These are phyloP conservation scores for Mechanitis messenoides DNA, from an alignment of 2,888 invertebrate species.

Conservation along the genomic window DNA sequence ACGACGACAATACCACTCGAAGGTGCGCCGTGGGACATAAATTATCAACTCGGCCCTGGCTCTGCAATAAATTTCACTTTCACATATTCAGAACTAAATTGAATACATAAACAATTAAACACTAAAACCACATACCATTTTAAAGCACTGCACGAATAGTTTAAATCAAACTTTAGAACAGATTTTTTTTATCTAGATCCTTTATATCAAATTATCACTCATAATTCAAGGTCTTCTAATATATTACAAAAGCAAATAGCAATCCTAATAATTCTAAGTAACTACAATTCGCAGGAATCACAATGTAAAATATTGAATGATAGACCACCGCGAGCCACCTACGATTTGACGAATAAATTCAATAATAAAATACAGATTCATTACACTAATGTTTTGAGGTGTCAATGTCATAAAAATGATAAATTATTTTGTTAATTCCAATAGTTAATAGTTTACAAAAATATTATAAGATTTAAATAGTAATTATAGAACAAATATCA, in stretches of 20 bases:
- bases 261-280: constrained; percentile 8
- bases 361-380: constrained; percentile 1
- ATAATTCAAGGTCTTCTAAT: constrained; percentile 39
- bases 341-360: constrained; percentile 7
- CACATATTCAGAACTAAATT: constrained; percentile 49
- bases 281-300: neutral
- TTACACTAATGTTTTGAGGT: neutral
- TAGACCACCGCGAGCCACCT: constrained; percentile 4
- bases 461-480: no score
- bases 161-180: constrained; percentile 10
- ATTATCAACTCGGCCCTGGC: constrained; percentile 52
- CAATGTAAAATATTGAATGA: constrained; percentile 15
- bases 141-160: constrained; percentile 22
- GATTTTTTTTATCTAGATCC: constrained; percentile 32
- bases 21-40: constrained; percentile 56
- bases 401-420: neutral
- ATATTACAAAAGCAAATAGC: constrained; percentile 22
- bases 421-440: no score
- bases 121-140: constrained; percentile 42
- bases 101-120: constrained; percentile 63
- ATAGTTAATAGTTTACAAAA: no score
- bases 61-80: constrained; percentile 58
- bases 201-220: constrained; percentile 39
- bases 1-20: constrained; percentile 59
- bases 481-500: no score